Percentiles rank a stretch among this genome's conserved stretches.
Conservation (phyloP, 2,888 invertebrate species). For the Chrysina gloriosa region DNA sequence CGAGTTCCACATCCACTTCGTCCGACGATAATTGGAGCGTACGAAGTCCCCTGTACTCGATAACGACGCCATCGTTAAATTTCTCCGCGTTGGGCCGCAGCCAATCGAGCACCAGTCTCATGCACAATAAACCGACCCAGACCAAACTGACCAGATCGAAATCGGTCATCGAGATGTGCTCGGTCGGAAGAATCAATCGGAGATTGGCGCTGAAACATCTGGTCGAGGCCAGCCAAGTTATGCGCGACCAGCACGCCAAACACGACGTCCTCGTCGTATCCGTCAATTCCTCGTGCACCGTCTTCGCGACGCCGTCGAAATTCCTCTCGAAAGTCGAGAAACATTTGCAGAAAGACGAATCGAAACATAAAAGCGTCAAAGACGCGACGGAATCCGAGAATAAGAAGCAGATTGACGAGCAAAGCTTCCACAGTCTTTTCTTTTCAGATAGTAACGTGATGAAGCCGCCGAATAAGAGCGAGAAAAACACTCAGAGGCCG, state of each 20-base stretch:
- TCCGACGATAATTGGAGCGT: constrained; percentile 40
- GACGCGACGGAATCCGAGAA: background rate
- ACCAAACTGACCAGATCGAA: constrained; percentile 28
- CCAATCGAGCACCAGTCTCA: constrained; percentile 28
- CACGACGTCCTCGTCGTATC: constrained; percentile 38
- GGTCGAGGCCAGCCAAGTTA: background rate
- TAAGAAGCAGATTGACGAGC: constrained; percentile 30
- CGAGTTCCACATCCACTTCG: background rate
- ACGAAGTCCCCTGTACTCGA: constrained; percentile 38
- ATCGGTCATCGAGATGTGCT: constrained; percentile 38
- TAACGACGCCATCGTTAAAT: constrained; percentile 37
- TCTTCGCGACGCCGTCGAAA: constrained; percentile 37
- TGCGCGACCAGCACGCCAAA: background rate
- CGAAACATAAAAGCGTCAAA: background rate
- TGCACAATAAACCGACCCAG: constrained; percentile 14
- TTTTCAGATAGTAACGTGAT: constrained; percentile 26
- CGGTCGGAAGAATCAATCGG: constrained; percentile 26
- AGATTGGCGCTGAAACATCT: constrained; percentile 29
- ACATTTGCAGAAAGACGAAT: constrained; percentile 27
- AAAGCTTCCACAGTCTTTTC: constrained; percentile 33
- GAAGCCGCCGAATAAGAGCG: constrained; percentile 5
- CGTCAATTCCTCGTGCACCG: constrained; percentile 34
- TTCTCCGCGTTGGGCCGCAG: constrained; percentile 17
- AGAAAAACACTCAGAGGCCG: constrained; percentile 8
- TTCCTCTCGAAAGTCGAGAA: constrained; percentile 38